Percentiles rank a stretch among this genome's conserved stretches.
Evolutionary conservation across 2,797 vertebrate species (phyloP).

Genomic region (Cossypha niveicapilla): DNA sequence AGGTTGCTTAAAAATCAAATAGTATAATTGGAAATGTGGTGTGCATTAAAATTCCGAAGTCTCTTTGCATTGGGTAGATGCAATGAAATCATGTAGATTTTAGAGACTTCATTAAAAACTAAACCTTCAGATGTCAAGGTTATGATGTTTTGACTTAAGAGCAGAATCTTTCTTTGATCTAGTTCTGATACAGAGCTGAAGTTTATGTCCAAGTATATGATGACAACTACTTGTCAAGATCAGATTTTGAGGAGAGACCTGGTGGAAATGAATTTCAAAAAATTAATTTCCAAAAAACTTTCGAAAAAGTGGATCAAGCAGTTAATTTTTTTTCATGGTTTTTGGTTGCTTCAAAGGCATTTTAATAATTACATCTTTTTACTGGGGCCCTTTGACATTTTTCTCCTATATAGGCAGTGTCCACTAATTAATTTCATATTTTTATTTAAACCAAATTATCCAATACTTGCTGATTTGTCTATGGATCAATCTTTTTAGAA

Average conservation of each 20-base stretch:
- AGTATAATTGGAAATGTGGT: not conserved
- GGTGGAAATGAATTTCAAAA: not conserved
- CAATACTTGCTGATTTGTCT: not conserved
- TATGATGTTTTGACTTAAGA: not conserved
- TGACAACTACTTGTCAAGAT: not conserved
- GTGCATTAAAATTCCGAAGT: not conserved
- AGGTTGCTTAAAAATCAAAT: not conserved
- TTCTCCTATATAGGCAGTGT: not conserved
- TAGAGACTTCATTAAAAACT: not conserved
- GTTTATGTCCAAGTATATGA: not conserved
- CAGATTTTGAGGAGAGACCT: not conserved
- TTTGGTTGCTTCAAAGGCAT: not conserved
- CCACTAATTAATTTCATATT: not conserved
- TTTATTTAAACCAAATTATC: not conserved
- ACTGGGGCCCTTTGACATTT: not conserved
- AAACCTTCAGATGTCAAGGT: not conserved
- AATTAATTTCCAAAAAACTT: not conserved
- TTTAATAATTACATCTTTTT: not conserved
- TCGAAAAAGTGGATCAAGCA: not conserved
- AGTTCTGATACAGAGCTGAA: not conserved
- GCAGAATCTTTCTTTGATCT: not conserved
- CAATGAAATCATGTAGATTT: not conserved
- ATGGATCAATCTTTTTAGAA: not conserved
- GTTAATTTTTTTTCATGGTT: not conserved
- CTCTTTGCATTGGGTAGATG: not conserved